A percentile compares a stretch with the other conserved stretches of the same genome.
These are phyloP conservation scores for Podarcis siculus DNA, from an alignment of 2,797 vertebrate species.

Conservation along the genomic window DNA sequence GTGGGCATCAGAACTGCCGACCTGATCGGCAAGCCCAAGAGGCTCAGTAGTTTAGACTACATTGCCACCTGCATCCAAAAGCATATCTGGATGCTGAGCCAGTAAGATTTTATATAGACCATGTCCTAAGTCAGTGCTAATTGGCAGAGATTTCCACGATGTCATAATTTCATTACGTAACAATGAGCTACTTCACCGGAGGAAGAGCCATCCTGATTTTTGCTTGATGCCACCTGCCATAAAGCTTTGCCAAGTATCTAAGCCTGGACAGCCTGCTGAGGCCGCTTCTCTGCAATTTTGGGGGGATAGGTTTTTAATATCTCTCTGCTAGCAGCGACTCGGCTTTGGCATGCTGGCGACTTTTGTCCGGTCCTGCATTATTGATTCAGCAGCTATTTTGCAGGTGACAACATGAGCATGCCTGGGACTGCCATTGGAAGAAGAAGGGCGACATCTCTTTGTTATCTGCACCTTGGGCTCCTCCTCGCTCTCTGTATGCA, in stretches of 20 bases:
- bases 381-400: constrained; percentile 23
- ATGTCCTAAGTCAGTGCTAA: constrained; percentile 6
- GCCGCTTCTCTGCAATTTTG: constrained; percentile 31
- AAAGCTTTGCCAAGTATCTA: constrained; percentile 32
- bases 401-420: constrained; percentile 54
- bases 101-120: background rate
- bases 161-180: constrained; percentile 64
- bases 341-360: constrained; percentile 38
- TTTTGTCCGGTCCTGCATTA: background rate
- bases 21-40: too few relatives aligned
- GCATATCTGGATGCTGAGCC: background rate
- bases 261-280: constrained; percentile 39
- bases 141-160: constrained; percentile 52
- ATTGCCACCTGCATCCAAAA: too few relatives aligned
- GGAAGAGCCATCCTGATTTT: background rate
- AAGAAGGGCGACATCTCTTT: constrained; percentile 20
- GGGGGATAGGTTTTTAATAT: constrained; percentile 17
- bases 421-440: constrained; percentile 1
- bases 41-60: too few relatives aligned
- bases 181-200: constrained; percentile 27
- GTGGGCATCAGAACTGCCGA: too few relatives aligned
- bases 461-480: constrained; percentile 46
- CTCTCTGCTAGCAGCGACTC: constrained; percentile 30
- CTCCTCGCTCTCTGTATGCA: constrained; percentile 50
- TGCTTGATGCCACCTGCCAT: constrained; percentile 44